Conservation (phyloP, 1,140 invertebrate genomes). For the Drosophila prosaltans region DNA sequence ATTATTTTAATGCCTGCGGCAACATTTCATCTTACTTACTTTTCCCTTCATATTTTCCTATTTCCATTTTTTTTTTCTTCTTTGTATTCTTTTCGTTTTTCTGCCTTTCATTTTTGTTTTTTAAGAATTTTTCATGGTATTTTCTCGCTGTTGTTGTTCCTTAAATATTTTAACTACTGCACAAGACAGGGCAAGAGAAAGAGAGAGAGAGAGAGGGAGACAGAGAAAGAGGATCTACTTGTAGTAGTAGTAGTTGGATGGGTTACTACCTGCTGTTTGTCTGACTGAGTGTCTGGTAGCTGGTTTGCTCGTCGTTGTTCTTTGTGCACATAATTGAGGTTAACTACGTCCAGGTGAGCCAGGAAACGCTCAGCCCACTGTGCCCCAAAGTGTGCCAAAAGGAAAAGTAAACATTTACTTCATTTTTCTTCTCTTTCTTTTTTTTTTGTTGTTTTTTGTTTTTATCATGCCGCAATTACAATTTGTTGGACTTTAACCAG, state of each 20-base stretch:
- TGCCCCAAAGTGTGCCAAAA: slow-evolving; percentile 74
- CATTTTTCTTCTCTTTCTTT: too few relatives aligned
- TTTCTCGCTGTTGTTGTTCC: slow-evolving; percentile 47
- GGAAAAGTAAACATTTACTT: slow-evolving; percentile 65
- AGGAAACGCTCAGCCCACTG: slow-evolving; percentile 56
- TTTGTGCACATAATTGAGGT: slow-evolving; percentile 77
- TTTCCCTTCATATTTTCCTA: slow-evolving; percentile 40
- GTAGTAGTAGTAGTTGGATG: slow-evolving; percentile 21
- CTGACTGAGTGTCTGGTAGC: slow-evolving; percentile 46
- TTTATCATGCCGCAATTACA: slow-evolving; percentile 48
- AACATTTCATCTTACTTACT: slow-evolving; percentile 79
- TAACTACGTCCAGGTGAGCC: slow-evolving; percentile 68
- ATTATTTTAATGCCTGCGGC: slow-evolving; percentile 81
- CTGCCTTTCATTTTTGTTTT: slow-evolving; percentile 23
- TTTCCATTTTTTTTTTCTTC: slow-evolving; percentile 12
- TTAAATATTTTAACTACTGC: slow-evolving; percentile 76
- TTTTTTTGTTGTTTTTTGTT: too few relatives aligned
- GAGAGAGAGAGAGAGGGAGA: not conserved
- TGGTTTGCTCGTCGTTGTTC: slow-evolving; percentile 15
- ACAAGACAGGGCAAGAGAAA: slow-evolving; percentile 2
- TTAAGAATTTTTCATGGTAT: slow-evolving; percentile 23
- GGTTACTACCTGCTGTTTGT: slow-evolving; percentile 36
- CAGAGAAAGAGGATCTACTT: not conserved
- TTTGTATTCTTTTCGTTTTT: slow-evolving; percentile 18
- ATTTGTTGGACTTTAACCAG: slow-evolving; percentile 48